Evolutionary conservation across 2,113 vertebrate genomes (phyloP).

Genomic region (Azemiops feae): DNA sequence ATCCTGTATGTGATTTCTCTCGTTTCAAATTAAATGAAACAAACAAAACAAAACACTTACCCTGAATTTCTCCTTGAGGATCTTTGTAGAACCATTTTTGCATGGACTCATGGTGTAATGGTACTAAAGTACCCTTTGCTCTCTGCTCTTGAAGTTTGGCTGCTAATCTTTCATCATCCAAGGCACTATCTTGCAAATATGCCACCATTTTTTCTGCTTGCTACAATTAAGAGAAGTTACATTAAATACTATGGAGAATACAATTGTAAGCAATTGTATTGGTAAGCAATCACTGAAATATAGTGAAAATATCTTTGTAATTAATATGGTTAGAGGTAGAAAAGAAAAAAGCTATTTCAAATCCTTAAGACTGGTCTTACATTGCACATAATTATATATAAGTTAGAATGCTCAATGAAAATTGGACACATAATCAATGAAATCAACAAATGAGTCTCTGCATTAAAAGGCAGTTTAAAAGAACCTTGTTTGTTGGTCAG

Average conservation of each 20-base stretch:
- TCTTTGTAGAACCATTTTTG: slow-evolving; percentile 99
- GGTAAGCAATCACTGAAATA: not conserved
- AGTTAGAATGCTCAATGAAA: not conserved
- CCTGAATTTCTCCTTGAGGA: slow-evolving; percentile 98
- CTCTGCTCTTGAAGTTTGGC: slow-evolving; percentile 85
- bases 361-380: not conserved
- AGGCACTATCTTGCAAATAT: slow-evolving; percentile 90
- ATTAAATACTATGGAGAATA: not conserved
- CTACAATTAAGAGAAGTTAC: slow-evolving; percentile 63
- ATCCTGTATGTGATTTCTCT: slow-evolving; percentile 8
- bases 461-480: not conserved
- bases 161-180: slow-evolving; percentile 88
- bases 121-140: slow-evolving; percentile 82
- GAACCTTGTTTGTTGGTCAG: not conserved
- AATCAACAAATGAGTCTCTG: not conserved
- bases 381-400: not conserved
- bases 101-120: slow-evolving; percentile 87
- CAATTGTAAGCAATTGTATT: not conserved
- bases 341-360: not conserved
- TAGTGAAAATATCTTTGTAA: not conserved
- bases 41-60: slow-evolving; percentile 67
- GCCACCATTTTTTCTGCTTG: slow-evolving; percentile 99
- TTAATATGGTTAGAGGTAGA: not conserved
- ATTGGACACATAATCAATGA: not conserved
- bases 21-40: slow-evolving; percentile 27